Percentiles rank a stretch among this genome's conserved stretches.
Evolutionary conservation across 1,140 invertebrate genomes (phyloP).

Genomic region (Drosophila orena): DNA sequence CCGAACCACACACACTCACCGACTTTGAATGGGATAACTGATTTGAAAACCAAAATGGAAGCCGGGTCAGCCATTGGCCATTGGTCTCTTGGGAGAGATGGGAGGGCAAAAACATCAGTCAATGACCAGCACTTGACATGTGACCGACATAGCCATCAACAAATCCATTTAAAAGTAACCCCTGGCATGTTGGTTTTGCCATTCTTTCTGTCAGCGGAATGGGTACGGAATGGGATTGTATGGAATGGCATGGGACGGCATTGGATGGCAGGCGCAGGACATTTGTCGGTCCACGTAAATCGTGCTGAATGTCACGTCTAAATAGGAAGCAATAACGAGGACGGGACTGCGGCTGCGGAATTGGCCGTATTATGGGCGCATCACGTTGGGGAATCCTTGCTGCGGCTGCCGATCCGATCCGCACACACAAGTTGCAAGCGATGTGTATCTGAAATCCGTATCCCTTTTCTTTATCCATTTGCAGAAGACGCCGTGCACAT

Average conservation of each 20-base stretch:
- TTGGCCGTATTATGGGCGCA: slow-evolving; percentile 59
- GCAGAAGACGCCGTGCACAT: slow-evolving; percentile 97
- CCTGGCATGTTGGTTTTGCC: slow-evolving; percentile 14
- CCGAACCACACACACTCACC: slow-evolving; percentile 4
- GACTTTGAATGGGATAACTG: slow-evolving; percentile 27
- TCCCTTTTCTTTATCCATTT: slow-evolving; percentile 4
- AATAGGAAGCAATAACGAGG: slow-evolving; percentile 40
- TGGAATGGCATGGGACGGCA: not conserved
- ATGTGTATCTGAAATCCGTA: not conserved
- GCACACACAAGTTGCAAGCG: not conserved
- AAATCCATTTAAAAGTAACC: slow-evolving; percentile 71
- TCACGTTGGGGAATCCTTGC: slow-evolving; percentile 37
- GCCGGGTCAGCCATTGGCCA: slow-evolving; percentile 21
- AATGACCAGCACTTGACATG: slow-evolving; percentile 73
- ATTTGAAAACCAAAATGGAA: slow-evolving; percentile 25
- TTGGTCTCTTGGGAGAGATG: slow-evolving; percentile 16
- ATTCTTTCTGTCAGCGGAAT: not conserved
- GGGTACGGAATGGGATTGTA: not conserved
- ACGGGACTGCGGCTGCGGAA: slow-evolving; percentile 39
- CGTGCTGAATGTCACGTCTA: slow-evolving; percentile 73
- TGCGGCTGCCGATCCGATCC: slow-evolving; percentile 2
- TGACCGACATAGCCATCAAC: slow-evolving; percentile 71
- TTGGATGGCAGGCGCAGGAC: slow-evolving; percentile 1
- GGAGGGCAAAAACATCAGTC: slow-evolving; percentile 46
- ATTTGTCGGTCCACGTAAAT: slow-evolving; percentile 62